These are phyloP conservation scores for Anoplius nigerrimus DNA, from an alignment of 2,888 invertebrate genomes.

Conservation along the genomic window DNA sequence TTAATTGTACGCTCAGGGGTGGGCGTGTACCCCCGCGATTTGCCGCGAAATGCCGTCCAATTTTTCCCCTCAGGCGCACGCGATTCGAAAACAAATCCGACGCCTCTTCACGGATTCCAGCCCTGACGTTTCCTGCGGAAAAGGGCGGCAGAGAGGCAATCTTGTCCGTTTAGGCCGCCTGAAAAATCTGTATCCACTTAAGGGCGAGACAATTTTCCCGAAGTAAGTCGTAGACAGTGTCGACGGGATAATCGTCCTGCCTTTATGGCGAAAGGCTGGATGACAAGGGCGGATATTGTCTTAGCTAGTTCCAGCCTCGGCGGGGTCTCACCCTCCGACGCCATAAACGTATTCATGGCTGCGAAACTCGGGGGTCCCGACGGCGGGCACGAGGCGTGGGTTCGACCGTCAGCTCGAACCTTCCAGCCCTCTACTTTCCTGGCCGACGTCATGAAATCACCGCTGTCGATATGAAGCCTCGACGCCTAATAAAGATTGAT, in stretches of 20 bases:
- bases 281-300: conserved; percentile 53
- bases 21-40: too few relatives aligned
- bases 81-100: too few relatives aligned
- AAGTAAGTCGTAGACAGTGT: conserved; percentile 23
- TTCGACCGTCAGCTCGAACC: conserved; percentile 19
- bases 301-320: conserved; percentile 52
- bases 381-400: too few relatives aligned
- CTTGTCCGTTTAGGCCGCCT: too few relatives aligned
- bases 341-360: conserved; percentile 70
- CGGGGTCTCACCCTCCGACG: conserved; percentile 49
- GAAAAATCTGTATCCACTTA: too few relatives aligned
- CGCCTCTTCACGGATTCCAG: too few relatives aligned
- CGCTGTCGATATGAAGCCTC: conserved; percentile 69
- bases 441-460: conserved; percentile 68
- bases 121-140: too few relatives aligned
- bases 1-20: too few relatives aligned
- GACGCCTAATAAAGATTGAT: conserved; percentile 72
- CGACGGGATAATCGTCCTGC: conserved; percentile 46
- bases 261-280: conserved; percentile 31
- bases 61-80: too few relatives aligned
- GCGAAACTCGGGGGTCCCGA: too few relatives aligned
- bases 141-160: too few relatives aligned
- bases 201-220: background rate
- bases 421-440: background rate
- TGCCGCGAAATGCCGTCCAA: too few relatives aligned